Evolutionary conservation across 1,140 invertebrate species (phyloP).

Genomic region (Halyomorpha halys): DNA sequence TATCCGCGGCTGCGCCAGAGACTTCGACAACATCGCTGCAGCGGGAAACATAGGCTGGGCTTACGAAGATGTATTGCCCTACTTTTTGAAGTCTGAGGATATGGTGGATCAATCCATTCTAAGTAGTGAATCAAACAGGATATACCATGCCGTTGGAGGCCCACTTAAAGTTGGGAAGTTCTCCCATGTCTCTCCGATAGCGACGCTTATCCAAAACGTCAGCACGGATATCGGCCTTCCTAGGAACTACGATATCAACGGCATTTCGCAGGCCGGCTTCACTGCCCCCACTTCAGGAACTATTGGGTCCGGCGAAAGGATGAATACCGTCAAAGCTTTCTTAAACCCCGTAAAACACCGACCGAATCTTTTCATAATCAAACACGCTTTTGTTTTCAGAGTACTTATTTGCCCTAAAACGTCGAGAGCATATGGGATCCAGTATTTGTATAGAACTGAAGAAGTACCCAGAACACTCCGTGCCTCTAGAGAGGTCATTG

Average conservation of each 20-base stretch:
- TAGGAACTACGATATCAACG: slow-evolving; percentile 16
- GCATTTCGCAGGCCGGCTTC: neutral
- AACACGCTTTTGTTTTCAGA: slow-evolving; percentile 44
- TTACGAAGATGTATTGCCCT: slow-evolving; percentile 48
- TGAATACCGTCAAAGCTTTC: slow-evolving; percentile 44
- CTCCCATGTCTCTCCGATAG: slow-evolving; percentile 6
- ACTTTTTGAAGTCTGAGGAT: slow-evolving; percentile 47
- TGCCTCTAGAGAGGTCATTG: slow-evolving; percentile 56
- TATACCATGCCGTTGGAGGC: slow-evolving; percentile 38
- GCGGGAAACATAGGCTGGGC: slow-evolving; percentile 52
- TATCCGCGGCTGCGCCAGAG: slow-evolving; percentile 47
- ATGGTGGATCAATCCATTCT: slow-evolving; percentile 36
- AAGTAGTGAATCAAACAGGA: slow-evolving; percentile 39
- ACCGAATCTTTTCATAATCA: slow-evolving; percentile 53
- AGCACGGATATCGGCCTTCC: slow-evolving; percentile 28
- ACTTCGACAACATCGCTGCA: slow-evolving; percentile 58
- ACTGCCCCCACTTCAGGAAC: slow-evolving; percentile 38
- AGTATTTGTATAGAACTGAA: slow-evolving; percentile 50
- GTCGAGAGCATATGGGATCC: slow-evolving; percentile 57
- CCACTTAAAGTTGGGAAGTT: slow-evolving; percentile 48
- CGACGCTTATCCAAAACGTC: slow-evolving; percentile 41
- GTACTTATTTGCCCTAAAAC: slow-evolving; percentile 39
- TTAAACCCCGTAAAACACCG: slow-evolving; percentile 51
- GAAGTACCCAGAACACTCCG: slow-evolving; percentile 44
- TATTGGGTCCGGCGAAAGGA: slow-evolving; percentile 21